Evolutionary conservation across 2,113 vertebrate genomes (phyloP), one percentile per base, ranked within the genome.

Genomic region (Ifrita kowaldi): DNA sequence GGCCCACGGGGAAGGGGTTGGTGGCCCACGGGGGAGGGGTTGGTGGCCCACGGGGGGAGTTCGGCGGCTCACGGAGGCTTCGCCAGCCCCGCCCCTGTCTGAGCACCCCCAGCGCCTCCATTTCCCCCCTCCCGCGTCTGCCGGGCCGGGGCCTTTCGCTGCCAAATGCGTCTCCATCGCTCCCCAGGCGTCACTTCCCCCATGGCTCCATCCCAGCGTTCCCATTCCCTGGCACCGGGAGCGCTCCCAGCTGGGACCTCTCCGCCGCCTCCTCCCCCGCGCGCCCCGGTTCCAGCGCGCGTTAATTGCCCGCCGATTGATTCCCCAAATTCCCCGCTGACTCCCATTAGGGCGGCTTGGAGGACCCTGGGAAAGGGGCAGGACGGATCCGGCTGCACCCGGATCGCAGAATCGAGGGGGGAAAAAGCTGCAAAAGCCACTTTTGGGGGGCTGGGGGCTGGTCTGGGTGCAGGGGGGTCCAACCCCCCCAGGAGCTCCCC

Each of bases 101-200:
- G n/a, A 57, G 76, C 21, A 0, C 44, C 56, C 56, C 59, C 89
- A 33, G 49, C 83, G 32, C 69, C 80, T 20, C 69, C 53, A 55
- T 76, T 70, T 84, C 52, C 37, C 60, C 84, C 52, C 73, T 33
- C 24, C 33, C 32, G 63, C 32, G 59, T 56, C 93, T 84, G 64
- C 89, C 44, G 70, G 56, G 76, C 80, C 11, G 16, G 12, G 41
- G n/a, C 30, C 27, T 65, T 27, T 49, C n/a, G 16, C 24, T 94
- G 94, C 96, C 97, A 97, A 93, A 85, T 59, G 76, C 78, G 41
- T 41, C 80, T 57, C 57, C 89, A 63, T 33, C 22, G 14, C 57
- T 95, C 96, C 95, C 95, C 87, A 11, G 94, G 62, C 52, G 69
- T 22, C 65, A 27, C 92, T 79, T 53, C 79, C 69, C 73, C 14